Conservation (phyloP, 2,888 invertebrate genomes). For the Meliscaeva auricollis region DNA sequence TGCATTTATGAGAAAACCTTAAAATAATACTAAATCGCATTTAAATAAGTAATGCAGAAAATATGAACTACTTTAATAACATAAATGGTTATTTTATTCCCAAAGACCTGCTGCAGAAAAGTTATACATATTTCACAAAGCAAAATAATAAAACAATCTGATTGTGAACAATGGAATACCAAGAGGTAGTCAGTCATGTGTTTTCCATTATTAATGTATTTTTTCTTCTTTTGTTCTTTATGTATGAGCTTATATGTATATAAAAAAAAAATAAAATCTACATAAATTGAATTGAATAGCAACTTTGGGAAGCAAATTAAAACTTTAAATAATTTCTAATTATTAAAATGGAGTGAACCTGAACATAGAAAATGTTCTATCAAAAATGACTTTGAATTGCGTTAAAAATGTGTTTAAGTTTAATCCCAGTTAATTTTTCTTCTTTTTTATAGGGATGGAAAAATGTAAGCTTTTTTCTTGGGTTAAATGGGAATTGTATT, state of each 20-base stretch:
- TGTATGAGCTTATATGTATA: neutral
- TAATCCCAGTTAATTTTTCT: no score
- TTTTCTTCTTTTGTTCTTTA: neutral
- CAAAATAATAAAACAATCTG: neutral
- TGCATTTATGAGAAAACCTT: neutral
- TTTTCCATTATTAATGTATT: constrained; percentile 26
- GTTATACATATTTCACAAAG: neutral
- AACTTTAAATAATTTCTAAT: neutral
- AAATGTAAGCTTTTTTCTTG: no score
- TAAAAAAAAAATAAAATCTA: neutral
- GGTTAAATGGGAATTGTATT: no score
- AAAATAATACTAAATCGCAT: neutral
- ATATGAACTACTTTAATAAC: neutral
- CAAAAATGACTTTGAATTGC: no score
- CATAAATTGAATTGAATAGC: constrained; percentile 1
- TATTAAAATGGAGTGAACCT: neutral
- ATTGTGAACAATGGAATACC: neutral
- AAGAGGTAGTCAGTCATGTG: neutral
- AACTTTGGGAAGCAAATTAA: constrained; percentile 6
- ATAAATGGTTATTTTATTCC: neutral
- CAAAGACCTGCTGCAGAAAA: constrained; percentile 15
- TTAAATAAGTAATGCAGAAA: neutral
- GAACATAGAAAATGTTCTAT: no score
- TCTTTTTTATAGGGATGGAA: no score
- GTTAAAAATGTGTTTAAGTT: no score